phyloP scores from a whole-genome alignment of 2,113 vertebrate species.

The Urocolius indicus region DNA sequence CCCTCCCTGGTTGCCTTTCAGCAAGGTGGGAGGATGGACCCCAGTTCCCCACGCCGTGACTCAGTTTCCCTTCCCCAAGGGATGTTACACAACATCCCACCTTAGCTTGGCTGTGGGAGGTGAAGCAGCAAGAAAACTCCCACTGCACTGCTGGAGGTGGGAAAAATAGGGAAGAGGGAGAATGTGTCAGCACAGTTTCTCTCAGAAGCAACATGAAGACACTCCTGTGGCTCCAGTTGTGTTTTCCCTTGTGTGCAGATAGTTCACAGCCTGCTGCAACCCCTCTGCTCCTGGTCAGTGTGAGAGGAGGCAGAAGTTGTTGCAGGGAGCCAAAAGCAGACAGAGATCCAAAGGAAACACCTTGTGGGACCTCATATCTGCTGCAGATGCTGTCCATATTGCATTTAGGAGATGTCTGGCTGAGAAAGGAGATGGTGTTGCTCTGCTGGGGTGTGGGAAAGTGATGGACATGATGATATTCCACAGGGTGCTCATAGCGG shows the following conservation, averaged over 20 bases:
- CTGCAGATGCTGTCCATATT: neutral
- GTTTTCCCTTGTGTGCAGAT: fast-evolving
- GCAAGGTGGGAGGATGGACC: neutral
- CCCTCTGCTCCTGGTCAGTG: neutral
- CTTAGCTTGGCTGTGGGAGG: neutral
- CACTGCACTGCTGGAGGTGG: neutral
- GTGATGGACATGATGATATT: neutral
- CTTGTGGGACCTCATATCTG: fast-evolving
- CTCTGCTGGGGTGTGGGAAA: neutral
- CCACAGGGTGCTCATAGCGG: fast-evolving
- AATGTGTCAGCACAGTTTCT: neutral
- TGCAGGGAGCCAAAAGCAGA: neutral
- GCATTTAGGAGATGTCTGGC: neutral
- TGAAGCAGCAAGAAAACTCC: constrained; percentile 13
- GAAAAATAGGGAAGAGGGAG: neutral
- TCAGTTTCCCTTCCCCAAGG: neutral
- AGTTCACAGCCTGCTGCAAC: neutral
- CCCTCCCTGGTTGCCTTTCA: neutral
- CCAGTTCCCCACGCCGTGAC: fast-evolving
- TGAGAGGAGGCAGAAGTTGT: neutral
- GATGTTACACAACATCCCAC: neutral
- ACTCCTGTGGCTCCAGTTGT: neutral
- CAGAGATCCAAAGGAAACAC: neutral
- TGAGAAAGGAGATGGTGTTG: neutral
- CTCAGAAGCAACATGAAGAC: neutral